Evolutionary conservation across 2,113 vertebrate genomes (phyloP).

Genomic region (Muntiacus muntjak): DNA sequence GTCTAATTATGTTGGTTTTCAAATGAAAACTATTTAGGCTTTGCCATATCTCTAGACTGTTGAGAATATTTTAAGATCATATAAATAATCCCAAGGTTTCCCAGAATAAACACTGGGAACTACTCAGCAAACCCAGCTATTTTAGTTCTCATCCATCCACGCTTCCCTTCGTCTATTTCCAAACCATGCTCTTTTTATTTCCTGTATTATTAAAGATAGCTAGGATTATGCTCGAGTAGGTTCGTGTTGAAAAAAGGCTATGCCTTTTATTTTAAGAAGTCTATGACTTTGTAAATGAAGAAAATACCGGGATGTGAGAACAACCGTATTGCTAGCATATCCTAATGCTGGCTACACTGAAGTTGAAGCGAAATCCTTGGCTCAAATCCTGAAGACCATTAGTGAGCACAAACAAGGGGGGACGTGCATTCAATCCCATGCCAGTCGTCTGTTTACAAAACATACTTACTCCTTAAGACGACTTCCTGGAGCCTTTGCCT

Average conservation of each 20-base stretch:
- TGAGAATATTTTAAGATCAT: conserved; percentile 58
- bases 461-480: conserved; percentile 58
- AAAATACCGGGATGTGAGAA: conserved; percentile 10
- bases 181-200: neutral
- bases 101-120: conserved; percentile 65
- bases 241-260: conserved; percentile 56
- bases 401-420: conserved; percentile 63
- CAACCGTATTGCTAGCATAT: neutral
- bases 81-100: conserved; percentile 67
- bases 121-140: conserved; percentile 28
- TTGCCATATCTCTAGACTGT: neutral
- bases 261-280: conserved; percentile 45
- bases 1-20: neutral
- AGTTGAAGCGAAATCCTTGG: conserved; percentile 61
- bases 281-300: conserved; percentile 68
- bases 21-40: conserved; percentile 10
- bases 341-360: conserved; percentile 49
- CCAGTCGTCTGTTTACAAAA: conserved; percentile 76
- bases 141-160: conserved; percentile 64
- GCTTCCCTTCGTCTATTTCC: conserved; percentile 20
- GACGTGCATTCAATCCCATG: conserved; percentile 61
- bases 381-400: conserved; percentile 73
- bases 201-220: neutral
- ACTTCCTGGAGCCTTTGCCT: conserved; percentile 53
- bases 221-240: neutral